A percentile compares a stretch with the other conserved stretches of the same genome.
Conservation (phyloP, 2,888 invertebrate genomes). For the Macrophya alboannulata region DNA sequence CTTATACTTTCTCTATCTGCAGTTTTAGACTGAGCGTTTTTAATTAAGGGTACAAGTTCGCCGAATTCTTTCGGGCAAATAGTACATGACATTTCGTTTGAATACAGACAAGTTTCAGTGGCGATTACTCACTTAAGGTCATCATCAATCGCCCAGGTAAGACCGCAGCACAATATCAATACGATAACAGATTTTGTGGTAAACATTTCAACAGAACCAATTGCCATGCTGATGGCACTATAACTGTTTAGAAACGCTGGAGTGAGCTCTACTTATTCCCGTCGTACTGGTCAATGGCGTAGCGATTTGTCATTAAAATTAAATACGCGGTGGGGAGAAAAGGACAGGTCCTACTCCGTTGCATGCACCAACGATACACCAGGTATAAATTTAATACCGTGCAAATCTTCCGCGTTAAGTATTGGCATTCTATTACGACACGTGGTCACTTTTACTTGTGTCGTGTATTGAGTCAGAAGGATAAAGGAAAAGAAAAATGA, state of each 20-base stretch:
- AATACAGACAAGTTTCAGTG: not conserved
- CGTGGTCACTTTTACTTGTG: not conserved
- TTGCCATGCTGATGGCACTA: not conserved
- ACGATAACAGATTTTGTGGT: not conserved
- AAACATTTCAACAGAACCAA: not conserved
- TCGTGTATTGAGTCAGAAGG: not conserved
- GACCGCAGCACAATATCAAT: not conserved
- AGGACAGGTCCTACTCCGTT: not conserved
- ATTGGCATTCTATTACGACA: too few species aligned
- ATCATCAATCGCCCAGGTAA: not conserved
- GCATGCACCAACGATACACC: not conserved
- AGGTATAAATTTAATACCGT: not conserved
- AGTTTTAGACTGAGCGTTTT: not conserved
- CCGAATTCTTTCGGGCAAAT: not conserved
- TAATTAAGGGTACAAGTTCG: not conserved
- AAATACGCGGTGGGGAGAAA: not conserved
- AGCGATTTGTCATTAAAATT: not conserved
- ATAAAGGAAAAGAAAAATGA: not conserved
- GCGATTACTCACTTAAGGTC: not conserved
- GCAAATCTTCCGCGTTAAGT: not conserved
- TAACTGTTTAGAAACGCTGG: not conserved
- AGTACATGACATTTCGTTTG: not conserved
- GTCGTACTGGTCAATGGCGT: not conserved
- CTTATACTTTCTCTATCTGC: slow-evolving; percentile 1
- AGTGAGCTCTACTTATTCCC: not conserved